Conservation (phyloP, 2,888 invertebrate genomes). For the Phragmatobia fuliginosa region DNA sequence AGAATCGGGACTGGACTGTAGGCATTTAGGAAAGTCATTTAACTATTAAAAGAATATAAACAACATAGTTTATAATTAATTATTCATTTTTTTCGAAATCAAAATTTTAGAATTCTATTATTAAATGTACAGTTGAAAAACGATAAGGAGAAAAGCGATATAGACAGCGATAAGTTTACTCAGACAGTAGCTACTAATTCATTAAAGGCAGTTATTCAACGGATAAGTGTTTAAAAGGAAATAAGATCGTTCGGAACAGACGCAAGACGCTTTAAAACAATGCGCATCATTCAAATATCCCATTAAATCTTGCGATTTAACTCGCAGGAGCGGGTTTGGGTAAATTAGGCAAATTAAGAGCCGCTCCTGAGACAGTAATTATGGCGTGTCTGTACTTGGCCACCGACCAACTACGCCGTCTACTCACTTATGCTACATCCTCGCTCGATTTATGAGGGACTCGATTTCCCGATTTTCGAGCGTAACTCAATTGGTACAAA, state of each 20-base stretch:
- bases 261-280: constrained; percentile 78
- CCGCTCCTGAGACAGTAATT: constrained; percentile 82
- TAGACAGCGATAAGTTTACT: constrained; percentile 39
- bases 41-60: neutral
- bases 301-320: constrained; percentile 82
- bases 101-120: neutral
- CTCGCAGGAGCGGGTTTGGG: constrained; percentile 71
- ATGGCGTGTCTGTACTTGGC: constrained; percentile 79
- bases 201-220: constrained; percentile 46
- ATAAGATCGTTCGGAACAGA: constrained; percentile 69
- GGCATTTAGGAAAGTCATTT: neutral
- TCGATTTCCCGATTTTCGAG: constrained; percentile 69
- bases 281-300: constrained; percentile 81
- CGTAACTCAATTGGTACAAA: constrained; percentile 67
- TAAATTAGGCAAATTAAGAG: constrained; percentile 86
- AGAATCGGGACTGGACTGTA: neutral
- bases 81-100: neutral
- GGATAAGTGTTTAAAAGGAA: constrained; percentile 49
- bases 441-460: constrained; percentile 64
- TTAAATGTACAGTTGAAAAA: neutral
- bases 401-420: constrained; percentile 67
- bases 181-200: constrained; percentile 42
- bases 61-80: neutral
- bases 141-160: constrained; percentile 2
- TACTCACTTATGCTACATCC: constrained; percentile 50